Conservation (phyloP, 2,113 vertebrate genomes). For the Nestor notabilis region DNA sequence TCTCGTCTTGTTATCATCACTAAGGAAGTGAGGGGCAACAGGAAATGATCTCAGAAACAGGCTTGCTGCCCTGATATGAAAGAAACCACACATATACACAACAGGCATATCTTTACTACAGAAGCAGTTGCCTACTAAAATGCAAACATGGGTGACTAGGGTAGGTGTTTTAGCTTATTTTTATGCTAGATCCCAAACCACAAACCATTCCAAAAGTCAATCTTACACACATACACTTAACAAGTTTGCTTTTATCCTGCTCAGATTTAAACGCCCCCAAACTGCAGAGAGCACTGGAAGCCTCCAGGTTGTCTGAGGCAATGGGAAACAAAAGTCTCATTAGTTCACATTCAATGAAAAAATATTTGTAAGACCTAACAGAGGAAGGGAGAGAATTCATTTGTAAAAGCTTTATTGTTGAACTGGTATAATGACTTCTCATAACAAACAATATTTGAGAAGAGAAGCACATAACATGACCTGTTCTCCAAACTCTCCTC, state of each 20-base stretch:
- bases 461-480: neutral
- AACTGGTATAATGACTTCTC: neutral
- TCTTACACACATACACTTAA: neutral
- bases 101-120: neutral
- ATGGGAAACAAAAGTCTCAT: neutral
- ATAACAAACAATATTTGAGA: neutral
- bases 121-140: neutral
- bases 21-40: neutral
- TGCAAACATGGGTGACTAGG: neutral
- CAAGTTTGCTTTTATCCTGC: neutral
- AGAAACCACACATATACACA: accelerated
- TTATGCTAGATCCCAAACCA: neutral
- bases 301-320: neutral
- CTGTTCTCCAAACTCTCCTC: neutral
- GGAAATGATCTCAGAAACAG: neutral
- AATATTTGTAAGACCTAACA: neutral
- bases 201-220: neutral
- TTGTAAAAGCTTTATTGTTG: neutral
- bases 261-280: neutral
- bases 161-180: neutral
- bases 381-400: neutral
- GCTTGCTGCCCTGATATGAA: neutral
- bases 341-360: neutral
- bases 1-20: neutral
- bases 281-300: neutral